Evolutionary conservation across 1,140 invertebrate genomes (phyloP), one percentile per base, ranked within the genome.

Genomic region (Mactra quadrangularis): DNA sequence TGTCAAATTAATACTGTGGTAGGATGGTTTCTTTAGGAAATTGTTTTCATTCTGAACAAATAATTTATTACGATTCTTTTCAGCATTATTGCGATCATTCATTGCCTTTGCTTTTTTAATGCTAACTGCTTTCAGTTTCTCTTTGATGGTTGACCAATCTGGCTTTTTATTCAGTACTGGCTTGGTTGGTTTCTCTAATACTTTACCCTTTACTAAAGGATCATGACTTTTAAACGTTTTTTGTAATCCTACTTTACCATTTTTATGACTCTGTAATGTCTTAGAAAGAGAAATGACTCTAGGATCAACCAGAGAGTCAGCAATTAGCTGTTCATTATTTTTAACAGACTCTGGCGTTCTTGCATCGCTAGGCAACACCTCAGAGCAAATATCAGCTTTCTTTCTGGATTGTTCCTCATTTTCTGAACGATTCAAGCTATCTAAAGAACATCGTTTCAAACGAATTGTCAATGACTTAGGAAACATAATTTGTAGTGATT

Each of bases 261-360:
- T 62, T 50, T 76, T 64, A 60, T 22, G 27, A 62, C 74, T 76
- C 25, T 50, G 38, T 31, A 76, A 50, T 31, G 74, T 47, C 62
- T 64, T 76, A 17, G 74, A 76, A 38, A 76, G 38, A 15, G 74
- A 76, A 55, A 76, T 76, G 1, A 76, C 74, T 25, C 74, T 57
- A 41, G 74, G 74, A 52, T 76, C 74, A 29, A 76, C 74, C 27
- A 76, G 33, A 47, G 60, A 33, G 22, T 35, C 33, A 15, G 19
- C 33, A n/a, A n/a, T n/a, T 19, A 17, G 60, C 35, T 50, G 17
- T 3, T 35, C 25, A 45, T 29, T 29, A 2, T 57, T 35, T 45
- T 11, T 31, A 25, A 25, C 60, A 47, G 33, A 38, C 3, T 59
- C 38, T 7, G 29, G 55, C 15, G 0, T 7, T 50, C 25, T 52